Percentiles rank a stretch among this genome's conserved stretches.
Conservation (phyloP, 2,888 invertebrate species). For the Cephus pygmeus region DNA sequence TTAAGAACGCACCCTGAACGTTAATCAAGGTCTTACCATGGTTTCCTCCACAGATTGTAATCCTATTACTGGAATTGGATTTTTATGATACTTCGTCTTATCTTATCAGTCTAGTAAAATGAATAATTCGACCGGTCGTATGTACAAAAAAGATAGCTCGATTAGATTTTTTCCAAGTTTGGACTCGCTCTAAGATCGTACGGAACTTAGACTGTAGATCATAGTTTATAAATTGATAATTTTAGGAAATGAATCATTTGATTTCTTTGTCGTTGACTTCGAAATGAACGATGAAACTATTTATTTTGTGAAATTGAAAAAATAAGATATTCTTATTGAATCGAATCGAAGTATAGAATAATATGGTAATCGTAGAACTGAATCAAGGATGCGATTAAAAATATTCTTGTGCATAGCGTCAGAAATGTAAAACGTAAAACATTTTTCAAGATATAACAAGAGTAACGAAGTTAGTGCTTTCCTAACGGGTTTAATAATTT, state of each 20-base stretch:
- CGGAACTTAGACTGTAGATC: neutral
- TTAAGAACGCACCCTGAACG: neutral
- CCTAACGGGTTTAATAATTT: neutral
- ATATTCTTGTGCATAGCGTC: neutral
- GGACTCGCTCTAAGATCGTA: neutral
- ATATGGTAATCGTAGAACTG: neutral
- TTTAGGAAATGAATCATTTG: neutral
- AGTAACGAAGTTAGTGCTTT: neutral
- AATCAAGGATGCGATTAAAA: neutral
- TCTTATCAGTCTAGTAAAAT: neutral
- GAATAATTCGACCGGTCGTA: neutral
- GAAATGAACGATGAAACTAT: neutral
- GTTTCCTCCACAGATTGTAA: neutral
- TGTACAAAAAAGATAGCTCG: neutral
- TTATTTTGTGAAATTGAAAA: neutral
- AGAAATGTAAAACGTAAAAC: neutral
- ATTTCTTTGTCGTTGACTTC: neutral
- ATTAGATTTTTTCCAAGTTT: neutral
- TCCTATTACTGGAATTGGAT: neutral
- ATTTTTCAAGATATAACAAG: neutral
- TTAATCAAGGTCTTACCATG: neutral
- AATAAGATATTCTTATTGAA: neutral
- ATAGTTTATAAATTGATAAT: neutral
- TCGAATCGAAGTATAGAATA: neutral
- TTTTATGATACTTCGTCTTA: neutral